Evolutionary conservation across 2,888 invertebrate genomes (phyloP).

Genomic region (Meteorus cinctellus): DNA sequence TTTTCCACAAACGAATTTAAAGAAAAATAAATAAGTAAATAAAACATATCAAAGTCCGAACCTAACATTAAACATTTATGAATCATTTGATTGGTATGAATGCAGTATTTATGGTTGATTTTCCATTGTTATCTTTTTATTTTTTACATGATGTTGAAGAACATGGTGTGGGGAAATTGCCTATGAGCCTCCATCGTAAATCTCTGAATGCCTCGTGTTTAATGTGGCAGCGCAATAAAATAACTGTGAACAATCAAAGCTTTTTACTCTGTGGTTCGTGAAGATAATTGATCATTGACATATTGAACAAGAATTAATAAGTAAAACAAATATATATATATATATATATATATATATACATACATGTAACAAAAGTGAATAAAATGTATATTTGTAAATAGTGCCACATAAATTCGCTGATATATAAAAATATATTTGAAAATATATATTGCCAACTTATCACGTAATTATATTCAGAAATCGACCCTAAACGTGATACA

Average conservation of each 20-base stretch:
- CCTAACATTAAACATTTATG: not conserved
- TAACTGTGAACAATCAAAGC: conserved; percentile 63
- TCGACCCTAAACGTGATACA: not conserved
- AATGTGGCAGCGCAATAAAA: conserved; percentile 55
- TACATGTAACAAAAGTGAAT: conserved; percentile 18
- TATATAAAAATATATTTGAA: not conserved
- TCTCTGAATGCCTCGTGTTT: not conserved
- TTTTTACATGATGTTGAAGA: conserved; percentile 21
- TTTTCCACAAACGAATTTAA: conserved; percentile 8
- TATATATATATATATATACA: not conserved
- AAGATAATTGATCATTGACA: conserved; percentile 7
- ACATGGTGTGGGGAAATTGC: not conserved
- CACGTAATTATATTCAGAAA: not conserved
- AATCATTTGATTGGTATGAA: not conserved
- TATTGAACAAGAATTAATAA: conserved; percentile 19
- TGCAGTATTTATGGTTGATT: not conserved
- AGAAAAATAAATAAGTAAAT: not conserved
- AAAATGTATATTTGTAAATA: conserved; percentile 50
- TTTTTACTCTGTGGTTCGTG: conserved; percentile 52
- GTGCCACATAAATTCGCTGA: conserved; percentile 24
- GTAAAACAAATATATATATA: not conserved
- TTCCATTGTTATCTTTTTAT: not conserved
- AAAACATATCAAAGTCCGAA: conserved; percentile 31
- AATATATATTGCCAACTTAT: conserved; percentile 8
- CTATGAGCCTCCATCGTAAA: not conserved